Base-by-base conservation (phyloP, 2,888 invertebrate genomes). In the Panopea generosa region DNA sequence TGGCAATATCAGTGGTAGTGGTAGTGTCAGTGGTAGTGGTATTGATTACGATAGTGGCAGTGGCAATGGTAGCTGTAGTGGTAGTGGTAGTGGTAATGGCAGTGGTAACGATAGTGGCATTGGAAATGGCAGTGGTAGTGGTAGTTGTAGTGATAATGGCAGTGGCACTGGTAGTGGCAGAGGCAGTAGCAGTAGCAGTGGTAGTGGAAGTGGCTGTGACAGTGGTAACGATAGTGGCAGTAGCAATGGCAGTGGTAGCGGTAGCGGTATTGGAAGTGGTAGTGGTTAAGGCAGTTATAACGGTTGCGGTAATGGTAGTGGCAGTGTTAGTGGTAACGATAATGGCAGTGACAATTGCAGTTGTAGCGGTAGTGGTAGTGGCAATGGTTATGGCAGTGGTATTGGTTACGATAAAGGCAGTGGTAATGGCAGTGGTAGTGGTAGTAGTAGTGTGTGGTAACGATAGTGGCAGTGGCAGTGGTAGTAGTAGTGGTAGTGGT, bases 381-480 rank as follows among this genome's bases (percentile, higher is more conserved):
- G 33, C 33, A 33, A 11, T 33, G 33, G 33, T 11, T 7, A 11
- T 33, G 33, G 33, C 33, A 33, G 33, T 33, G 33, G 33, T 11
- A 33, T 4, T 20, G 22, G 47, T 16, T 9, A 16, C 6, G 22
- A 16, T 16, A 47, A 16, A 6, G 22, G 47, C 47, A 47, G 47
- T 20, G 22, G 47, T 16, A 47, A 16, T 47, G 22, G 47, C 47
- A 47, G 47, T 47, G 22, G 47, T 16, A 47, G 18, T 47, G 22
- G n/a, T 16, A 47, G 47, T 18, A 16, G 47, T 16, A 47, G 47
- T 20, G 22, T 4, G 47, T 20, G 47, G 47, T 20, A 47, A 16
- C 16, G 47, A 16, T 20, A 47, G 47, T 47, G 47, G 47, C 47
- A 47, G 47, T 47, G 22, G 47, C 47, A 47, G 47, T 47, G 47